Conservation (phyloP, 53 echinoderm and acorn worm species). For the Holothuria scabra region DNA sequence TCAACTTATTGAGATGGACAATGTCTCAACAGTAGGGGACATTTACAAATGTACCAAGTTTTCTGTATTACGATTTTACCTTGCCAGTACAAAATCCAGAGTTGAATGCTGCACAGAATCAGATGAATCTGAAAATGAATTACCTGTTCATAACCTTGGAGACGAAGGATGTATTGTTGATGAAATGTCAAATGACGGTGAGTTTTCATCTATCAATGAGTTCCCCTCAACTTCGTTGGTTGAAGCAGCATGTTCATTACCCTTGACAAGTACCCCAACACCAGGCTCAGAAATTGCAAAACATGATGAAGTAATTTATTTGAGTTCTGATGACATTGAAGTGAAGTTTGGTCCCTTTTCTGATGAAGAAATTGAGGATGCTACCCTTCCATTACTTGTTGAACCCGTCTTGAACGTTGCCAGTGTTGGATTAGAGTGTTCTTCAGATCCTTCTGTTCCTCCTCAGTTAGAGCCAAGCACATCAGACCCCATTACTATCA, state of each 20-base stretch:
- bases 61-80: neutral
- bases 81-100: slow-evolving; percentile 1
- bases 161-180: slow-evolving; percentile 18
- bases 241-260: slow-evolving; percentile 1
- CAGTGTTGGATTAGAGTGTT: neutral
- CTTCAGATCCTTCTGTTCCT: neutral
- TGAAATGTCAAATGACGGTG: neutral
- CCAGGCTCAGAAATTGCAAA: neutral
- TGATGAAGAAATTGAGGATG: neutral
- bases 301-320: neutral
- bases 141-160: neutral
- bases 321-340: slow-evolving; percentile 6
- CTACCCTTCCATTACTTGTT: slow-evolving; percentile 1
- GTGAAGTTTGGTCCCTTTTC: slow-evolving; percentile 32
- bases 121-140: slow-evolving; percentile 30
- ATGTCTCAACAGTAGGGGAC: slow-evolving; percentile 18
- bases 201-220: neutral
- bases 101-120: slow-evolving; percentile 6
- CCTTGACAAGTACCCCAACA: slow-evolving; percentile 35
- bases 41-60: slow-evolving; percentile 14
- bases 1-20: slow-evolving; percentile 35
- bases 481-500: slow-evolving; percentile 20
- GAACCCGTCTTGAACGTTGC: neutral
- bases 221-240: slow-evolving; percentile 17
- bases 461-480: neutral